Conservation (phyloP, 2,888 invertebrate species). For the Nezara viridula region DNA sequence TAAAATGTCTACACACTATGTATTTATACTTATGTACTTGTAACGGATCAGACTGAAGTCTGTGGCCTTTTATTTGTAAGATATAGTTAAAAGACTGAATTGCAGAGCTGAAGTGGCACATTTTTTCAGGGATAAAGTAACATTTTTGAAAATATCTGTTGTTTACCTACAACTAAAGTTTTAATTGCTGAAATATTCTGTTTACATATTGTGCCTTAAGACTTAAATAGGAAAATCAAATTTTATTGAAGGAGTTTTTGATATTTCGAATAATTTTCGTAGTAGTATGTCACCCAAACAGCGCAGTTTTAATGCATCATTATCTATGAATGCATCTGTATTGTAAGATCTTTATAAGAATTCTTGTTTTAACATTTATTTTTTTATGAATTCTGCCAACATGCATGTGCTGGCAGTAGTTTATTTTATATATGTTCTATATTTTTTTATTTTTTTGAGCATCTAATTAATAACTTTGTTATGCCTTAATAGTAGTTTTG, state of each 20-base stretch:
- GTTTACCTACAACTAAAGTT: neutral
- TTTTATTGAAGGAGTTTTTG: neutral
- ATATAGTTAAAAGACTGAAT: conserved; percentile 44
- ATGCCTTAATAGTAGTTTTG: neutral
- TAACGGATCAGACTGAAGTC: conserved; percentile 39
- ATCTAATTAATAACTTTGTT: conserved; percentile 31
- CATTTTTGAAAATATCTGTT: neutral
- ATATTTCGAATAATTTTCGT: neutral
- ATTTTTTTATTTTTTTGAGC: conserved; percentile 31
- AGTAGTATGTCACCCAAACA: neutral
- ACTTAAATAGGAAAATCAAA: neutral
- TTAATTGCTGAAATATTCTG: neutral
- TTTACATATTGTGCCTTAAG: neutral
- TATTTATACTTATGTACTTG: neutral
- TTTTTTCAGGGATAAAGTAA: neutral
- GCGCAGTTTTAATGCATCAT: neutral
- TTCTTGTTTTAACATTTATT: conserved; percentile 30
- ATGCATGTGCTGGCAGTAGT: conserved; percentile 14
- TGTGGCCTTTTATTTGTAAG: conserved; percentile 37
- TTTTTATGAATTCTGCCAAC: conserved; percentile 26
- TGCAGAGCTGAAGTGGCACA: neutral
- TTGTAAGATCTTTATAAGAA: neutral
- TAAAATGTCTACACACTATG: neutral
- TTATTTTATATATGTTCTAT: neutral
- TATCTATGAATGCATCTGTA: neutral